Evolutionary conservation across 1,140 invertebrate species (phyloP), one percentile per base, ranked within the genome.

Genomic region (Drosophila asahinai): DNA sequence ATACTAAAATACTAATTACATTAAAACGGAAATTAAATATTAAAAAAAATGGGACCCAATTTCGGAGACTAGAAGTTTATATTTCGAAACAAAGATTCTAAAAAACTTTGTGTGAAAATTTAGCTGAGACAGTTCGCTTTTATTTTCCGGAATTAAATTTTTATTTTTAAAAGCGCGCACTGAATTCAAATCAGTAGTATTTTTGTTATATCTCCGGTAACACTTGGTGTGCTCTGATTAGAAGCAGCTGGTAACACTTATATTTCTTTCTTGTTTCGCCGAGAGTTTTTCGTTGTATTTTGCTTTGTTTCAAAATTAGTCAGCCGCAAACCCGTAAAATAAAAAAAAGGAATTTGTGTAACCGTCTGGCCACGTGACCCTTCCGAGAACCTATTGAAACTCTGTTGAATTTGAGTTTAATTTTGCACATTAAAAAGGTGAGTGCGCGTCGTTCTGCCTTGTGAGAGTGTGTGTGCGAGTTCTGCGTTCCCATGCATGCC

Each of bases 211-310:
- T 14, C 52, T 15, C 17, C 42, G 17, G 22, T 30, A 33, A 9
- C 11, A 22, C 1, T 19, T 15, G 14, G 30, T n/a, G 2, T 17
- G 36, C 15, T 33, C 27, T 19, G 19, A 57, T 14, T 38, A n/a
- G 19, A 14, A 19, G 17, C 30, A 38, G 8, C 19, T 57, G 55
- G 55, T 42, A 40, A n/a, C 55, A 58, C 55, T 40, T 42, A 42
- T 15, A 58, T 25, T 58, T 58, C 33, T 40, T 38, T 55, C 54
- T 58, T 42, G 22, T 65, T 65, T 65, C 36, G 61, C 61, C 61
- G 51, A 64, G 66, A 47, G 55, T 75, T 75, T 75, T 73, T 72
- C 65, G 68, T 72, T 73, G 47, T 72, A 73, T 72, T 72, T 60
- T 73, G 30, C 54, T 73, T 73, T 73, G 70, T 73, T 73, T 73